Evolutionary conservation across 2,888 invertebrate species (phyloP), one percentile per base, ranked within the genome.

Genomic region (Spodoptera picta): DNA sequence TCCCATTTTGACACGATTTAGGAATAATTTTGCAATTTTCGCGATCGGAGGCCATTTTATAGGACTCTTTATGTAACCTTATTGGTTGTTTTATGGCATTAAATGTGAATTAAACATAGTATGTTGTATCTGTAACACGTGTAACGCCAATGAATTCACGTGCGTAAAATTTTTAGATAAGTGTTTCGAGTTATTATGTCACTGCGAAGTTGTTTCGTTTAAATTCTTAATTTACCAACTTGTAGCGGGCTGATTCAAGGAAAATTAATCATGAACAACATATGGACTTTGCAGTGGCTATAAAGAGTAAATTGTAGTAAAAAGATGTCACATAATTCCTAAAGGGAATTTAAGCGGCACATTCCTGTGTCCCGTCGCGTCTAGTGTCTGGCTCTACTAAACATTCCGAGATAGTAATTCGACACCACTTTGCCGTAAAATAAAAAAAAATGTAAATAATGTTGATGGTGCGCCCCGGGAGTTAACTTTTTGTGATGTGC

Each of bases 321-420:
- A 41, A 56, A 49, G 50, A 58, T 68, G 60, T 79, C 59, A 75
- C 53, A 65, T 64, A 71, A 80, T 71, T 73, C 65, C 53, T 51
- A 60, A 54, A 54, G 52, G 46, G 68, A 78, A 85, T 80, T 79
- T 70, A 83, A 84, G 76, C 77, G 72, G 79, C 85, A 83, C 77
- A 80, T 86, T 84, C 81, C 72, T 69, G 61, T 58, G 72, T 74
- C 71, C 64, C 70, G 74, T 71, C 79, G 69, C 65, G 78, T 70
- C 80, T 77, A 80, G 73, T 71, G 82, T 82, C 79, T 78, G 79
- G 77, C 82, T 65, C 63, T 84, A 89, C 87, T 85, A 87, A 84
- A 88, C 92, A 93, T 93, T 93, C 92, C 91, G 81, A 89, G 87
- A 89, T 88, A 87, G 93, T 92, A 94, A 94, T 91, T 90, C 85